These are phyloP conservation scores for Lingula anatina DNA, from an alignment of 2,888 invertebrate species.

Conservation along the genomic window DNA sequence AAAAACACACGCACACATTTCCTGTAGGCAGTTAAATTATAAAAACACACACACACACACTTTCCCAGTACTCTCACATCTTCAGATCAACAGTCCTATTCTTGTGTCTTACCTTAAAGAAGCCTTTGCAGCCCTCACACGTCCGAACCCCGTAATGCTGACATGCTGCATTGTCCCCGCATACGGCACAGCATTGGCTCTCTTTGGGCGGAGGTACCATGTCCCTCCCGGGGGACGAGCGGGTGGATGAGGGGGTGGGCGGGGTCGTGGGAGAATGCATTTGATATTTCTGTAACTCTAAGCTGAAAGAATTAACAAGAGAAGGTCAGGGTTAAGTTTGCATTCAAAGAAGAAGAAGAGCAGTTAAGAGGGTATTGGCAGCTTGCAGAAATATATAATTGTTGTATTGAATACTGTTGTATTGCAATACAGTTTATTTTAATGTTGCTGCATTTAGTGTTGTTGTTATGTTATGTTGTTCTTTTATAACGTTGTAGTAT, in stretches of 20 bases:
- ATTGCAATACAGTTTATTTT: too few species aligned
- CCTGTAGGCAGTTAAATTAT: not conserved
- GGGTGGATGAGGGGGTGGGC: slow-evolving; percentile 38
- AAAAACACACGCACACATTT: too few species aligned
- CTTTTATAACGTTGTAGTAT: too few species aligned
- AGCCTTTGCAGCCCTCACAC: slow-evolving; percentile 93
- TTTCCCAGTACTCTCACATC: not conserved
- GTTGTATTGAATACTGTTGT: too few species aligned
- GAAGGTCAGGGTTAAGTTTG: too few species aligned
- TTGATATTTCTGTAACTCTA: slow-evolving; percentile 38
- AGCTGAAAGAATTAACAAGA: too few species aligned
- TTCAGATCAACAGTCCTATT: not conserved
- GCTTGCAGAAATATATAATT: too few species aligned
- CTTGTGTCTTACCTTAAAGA: slow-evolving; percentile 55
- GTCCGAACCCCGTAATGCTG: slow-evolving; percentile 98
- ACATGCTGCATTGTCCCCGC: slow-evolving; percentile 96
- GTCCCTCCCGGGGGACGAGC: slow-evolving; percentile 40
- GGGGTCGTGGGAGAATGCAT: slow-evolving; percentile 45
- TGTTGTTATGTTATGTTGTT: too few species aligned
- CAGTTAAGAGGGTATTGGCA: too few species aligned
- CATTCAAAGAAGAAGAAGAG: too few species aligned
- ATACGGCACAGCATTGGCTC: slow-evolving; percentile 84
- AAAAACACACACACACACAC: not conserved
- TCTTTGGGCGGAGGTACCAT: slow-evolving; percentile 30
- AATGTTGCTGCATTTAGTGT: too few species aligned